Evolutionary conservation across 2,888 invertebrate species (phyloP).

Genomic region (Cristatella mucedo): DNA sequence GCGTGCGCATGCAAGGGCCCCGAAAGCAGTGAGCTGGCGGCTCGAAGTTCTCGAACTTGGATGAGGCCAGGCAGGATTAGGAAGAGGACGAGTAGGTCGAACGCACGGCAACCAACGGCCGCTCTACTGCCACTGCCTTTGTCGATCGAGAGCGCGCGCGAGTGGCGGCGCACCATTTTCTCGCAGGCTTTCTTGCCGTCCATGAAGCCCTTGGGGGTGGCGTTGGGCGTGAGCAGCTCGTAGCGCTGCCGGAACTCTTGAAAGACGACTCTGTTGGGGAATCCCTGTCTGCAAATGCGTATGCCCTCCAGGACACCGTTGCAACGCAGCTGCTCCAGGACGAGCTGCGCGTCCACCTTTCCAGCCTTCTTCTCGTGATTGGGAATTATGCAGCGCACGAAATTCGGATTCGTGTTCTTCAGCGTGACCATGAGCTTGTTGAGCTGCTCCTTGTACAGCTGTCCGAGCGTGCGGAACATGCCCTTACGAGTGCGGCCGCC

Average conservation of each 20-base stretch:
- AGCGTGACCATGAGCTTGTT: constrained; percentile 78
- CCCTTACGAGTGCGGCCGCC: constrained; percentile 58
- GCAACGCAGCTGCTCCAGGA: constrained; percentile 83
- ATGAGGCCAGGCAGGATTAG: too few species aligned
- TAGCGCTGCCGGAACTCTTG: constrained; percentile 50
- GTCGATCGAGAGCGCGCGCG: too few species aligned
- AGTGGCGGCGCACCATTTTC: constrained; percentile 67
- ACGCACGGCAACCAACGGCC: too few species aligned
- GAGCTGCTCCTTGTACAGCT: constrained; percentile 95
- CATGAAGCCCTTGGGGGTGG: constrained; percentile 97
- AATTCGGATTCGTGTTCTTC: constrained; percentile 95
- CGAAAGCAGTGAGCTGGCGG: too few species aligned
- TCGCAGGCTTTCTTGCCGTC: constrained; percentile 99
- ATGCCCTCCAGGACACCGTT: constrained; percentile 99
- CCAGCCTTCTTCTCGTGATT: constrained; percentile 98
- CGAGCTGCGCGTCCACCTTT: constrained; percentile 88
- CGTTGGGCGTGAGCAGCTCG: constrained; percentile 91
- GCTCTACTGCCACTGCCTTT: too few species aligned
- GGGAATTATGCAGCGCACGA: constrained; percentile 98
- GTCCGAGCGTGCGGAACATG: constrained; percentile 98
- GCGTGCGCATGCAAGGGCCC: too few species aligned
- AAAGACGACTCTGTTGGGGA: constrained; percentile 97
- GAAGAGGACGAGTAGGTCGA: too few species aligned
- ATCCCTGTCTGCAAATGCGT: constrained; percentile 96
- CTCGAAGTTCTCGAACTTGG: too few species aligned